Conservation (phyloP, 2,797 vertebrate species). For the Spea hammondii region DNA sequence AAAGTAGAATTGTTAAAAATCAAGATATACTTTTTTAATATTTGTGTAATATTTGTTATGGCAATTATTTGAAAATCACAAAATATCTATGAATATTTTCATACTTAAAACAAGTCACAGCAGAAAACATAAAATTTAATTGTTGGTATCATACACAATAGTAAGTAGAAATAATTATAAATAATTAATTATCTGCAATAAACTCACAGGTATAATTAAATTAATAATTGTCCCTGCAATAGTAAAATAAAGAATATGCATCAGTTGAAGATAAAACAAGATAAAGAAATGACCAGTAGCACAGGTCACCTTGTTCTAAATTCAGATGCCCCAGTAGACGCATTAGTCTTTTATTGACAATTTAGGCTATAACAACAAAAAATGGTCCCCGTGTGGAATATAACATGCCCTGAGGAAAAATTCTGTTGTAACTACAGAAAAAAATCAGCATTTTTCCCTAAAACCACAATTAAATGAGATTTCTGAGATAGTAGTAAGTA, state of each 20-base stretch:
- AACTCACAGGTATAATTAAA: neutral
- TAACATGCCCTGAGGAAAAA: conserved; percentile 31
- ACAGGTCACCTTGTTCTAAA: neutral
- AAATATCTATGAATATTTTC: no score
- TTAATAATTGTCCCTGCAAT: neutral
- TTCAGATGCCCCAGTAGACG: conserved; percentile 29
- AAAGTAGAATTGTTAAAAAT: no score
- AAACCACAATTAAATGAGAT: conserved; percentile 47
- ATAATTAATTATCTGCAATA: neutral
- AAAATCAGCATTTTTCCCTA: conserved; percentile 36
- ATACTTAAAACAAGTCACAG: no score
- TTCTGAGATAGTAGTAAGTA: neutral
- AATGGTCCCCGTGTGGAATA: conserved; percentile 38
- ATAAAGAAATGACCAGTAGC: neutral
- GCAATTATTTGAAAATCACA: no score
- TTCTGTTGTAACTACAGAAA: conserved; percentile 23
- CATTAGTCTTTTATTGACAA: conserved; percentile 39
- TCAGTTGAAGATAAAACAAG: conserved; percentile 1
- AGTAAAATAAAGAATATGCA: neutral
- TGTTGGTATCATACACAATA: no score
- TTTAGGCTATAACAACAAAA: conserved; percentile 37
- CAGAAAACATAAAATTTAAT: no score
- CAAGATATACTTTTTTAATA: no score
- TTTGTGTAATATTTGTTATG: no score
- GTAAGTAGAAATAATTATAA: neutral